Percentiles rank a stretch among this genome's conserved stretches.
Conservation (phyloP, 1,140 invertebrate species). For the Cephus cinctus region DNA sequence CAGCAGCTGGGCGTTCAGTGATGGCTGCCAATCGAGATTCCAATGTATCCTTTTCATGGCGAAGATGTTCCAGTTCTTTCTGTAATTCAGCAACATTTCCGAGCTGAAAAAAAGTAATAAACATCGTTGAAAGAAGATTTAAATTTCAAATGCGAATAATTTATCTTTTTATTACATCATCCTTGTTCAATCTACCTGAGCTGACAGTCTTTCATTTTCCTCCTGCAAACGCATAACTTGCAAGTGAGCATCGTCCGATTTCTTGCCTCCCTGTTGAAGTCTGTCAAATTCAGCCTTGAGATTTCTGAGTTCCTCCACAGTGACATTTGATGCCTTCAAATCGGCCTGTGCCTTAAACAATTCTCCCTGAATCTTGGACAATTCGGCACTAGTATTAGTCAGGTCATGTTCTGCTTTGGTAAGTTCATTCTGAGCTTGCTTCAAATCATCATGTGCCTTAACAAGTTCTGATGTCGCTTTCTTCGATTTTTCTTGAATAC, state of each 20-base stretch:
- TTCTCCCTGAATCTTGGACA: slow-evolving; percentile 25
- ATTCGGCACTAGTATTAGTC: slow-evolving; percentile 30
- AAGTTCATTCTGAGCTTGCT: slow-evolving; percentile 35
- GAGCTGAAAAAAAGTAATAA: slow-evolving; percentile 19
- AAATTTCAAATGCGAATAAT: slow-evolving; percentile 3
- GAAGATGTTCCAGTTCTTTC: slow-evolving; percentile 42
- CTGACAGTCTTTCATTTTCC: slow-evolving; percentile 55
- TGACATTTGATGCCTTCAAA: slow-evolving; percentile 25
- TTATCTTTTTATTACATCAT: slow-evolving; percentile 5
- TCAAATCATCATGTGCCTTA: slow-evolving; percentile 24
- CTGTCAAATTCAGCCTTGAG: slow-evolving; percentile 43
- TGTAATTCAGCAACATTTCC: slow-evolving; percentile 26
- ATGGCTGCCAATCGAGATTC: slow-evolving; percentile 41
- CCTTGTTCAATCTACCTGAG: slow-evolving; percentile 49
- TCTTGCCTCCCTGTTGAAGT: slow-evolving; percentile 34
- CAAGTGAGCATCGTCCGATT: slow-evolving; percentile 26
- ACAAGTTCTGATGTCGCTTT: slow-evolving; percentile 26
- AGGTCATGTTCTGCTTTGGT: slow-evolving; percentile 34
- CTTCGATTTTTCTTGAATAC: slow-evolving; percentile 30
- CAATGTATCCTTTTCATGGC: slow-evolving; percentile 53
- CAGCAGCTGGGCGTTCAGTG: slow-evolving; percentile 47
- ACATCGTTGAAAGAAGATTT: slow-evolving; percentile 12
- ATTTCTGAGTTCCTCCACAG: slow-evolving; percentile 21
- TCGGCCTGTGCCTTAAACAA: slow-evolving; percentile 17
- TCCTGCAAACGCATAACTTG: slow-evolving; percentile 47